phyloP scores from a whole-genome alignment of 2,888 invertebrate genomes.

The Serrognathus titanus region DNA sequence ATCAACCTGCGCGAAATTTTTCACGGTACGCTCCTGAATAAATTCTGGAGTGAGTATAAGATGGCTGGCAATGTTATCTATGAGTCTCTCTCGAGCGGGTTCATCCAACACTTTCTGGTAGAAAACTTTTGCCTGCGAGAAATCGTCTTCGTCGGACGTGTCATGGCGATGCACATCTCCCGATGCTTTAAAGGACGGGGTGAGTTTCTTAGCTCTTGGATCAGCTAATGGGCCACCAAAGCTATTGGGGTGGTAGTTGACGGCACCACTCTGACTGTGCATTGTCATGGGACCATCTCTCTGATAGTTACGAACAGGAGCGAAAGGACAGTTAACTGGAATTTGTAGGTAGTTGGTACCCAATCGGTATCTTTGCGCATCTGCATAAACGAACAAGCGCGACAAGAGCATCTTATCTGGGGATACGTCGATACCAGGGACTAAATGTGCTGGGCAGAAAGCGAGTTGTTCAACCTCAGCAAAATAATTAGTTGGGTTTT shows the following conservation, averaged over 20 bases:
- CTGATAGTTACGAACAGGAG: constrained; percentile 76
- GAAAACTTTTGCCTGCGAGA: constrained; percentile 75
- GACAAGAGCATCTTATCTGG: constrained; percentile 93
- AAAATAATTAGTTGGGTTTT: constrained; percentile 90
- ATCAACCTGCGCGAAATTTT: constrained; percentile 78
- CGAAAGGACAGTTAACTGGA: constrained; percentile 90
- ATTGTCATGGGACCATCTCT: constrained; percentile 82
- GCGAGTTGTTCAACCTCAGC: constrained; percentile 92
- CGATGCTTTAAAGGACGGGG: constrained; percentile 57
- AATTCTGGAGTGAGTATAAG: constrained; percentile 77
- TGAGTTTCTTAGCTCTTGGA: constrained; percentile 59
- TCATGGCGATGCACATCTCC: constrained; percentile 82
- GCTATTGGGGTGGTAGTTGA: constrained; percentile 97
- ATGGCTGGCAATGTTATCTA: constrained; percentile 76
- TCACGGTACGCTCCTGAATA: constrained; percentile 82
- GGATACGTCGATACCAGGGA: constrained; percentile 90
- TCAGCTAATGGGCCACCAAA: constrained; percentile 82
- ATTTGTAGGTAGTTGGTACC: constrained; percentile 91
- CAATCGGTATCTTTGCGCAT: constrained; percentile 88
- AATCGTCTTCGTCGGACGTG: constrained; percentile 86
- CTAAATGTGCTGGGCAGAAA: constrained; percentile 84
- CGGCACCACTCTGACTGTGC: constrained; percentile 81
- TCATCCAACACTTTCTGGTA: constrained; percentile 69
- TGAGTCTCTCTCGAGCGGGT: constrained; percentile 52
- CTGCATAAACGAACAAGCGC: constrained; percentile 82